These are phyloP conservation scores for Stenoptilia bipunctidactyla DNA, from an alignment of 2,888 invertebrate species.

Conservation along the genomic window DNA sequence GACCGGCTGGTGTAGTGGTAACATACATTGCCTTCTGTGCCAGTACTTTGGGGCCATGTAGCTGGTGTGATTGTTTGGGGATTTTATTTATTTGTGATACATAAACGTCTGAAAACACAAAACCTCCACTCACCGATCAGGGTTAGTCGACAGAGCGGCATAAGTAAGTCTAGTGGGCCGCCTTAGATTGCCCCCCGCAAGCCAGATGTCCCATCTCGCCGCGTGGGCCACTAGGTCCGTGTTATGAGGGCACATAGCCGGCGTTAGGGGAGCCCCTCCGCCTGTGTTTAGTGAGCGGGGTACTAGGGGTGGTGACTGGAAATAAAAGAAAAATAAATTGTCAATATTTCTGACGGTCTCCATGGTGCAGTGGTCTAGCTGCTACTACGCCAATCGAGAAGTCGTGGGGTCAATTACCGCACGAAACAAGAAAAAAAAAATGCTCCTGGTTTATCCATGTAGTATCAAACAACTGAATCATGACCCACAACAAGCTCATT, in stretches of 20 bases:
- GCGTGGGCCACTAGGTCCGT: slow-evolving; percentile 88
- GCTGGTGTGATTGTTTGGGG: too few relatives aligned
- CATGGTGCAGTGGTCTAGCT: too few relatives aligned
- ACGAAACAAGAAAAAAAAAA: too few relatives aligned
- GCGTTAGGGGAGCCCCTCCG: slow-evolving; percentile 56
- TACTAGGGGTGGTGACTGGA: slow-evolving; percentile 50
- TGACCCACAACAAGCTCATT: too few relatives aligned
- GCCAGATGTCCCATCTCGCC: slow-evolving; percentile 91
- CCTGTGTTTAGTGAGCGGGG: slow-evolving; percentile 51
- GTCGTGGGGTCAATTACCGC: too few relatives aligned
- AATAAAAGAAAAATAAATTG: slow-evolving; percentile 4
- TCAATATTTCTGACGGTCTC: neutral
- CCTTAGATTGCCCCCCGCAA: slow-evolving; percentile 68
- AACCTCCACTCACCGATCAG: slow-evolving; percentile 34
- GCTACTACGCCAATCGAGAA: too few relatives aligned
- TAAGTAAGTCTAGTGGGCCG: slow-evolving; percentile 52
- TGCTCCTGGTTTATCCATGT: neutral
- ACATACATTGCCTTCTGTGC: too few relatives aligned
- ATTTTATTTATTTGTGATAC: too few relatives aligned
- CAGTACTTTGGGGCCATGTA: too few relatives aligned
- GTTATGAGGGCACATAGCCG: slow-evolving; percentile 76
- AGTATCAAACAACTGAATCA: neutral
- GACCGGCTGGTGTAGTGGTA: too few relatives aligned
- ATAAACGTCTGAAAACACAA: too few relatives aligned
- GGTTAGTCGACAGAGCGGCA: slow-evolving; percentile 46